Conservation (phyloP, 2,797 vertebrate species). For the Sebastes matsubarae region DNA sequence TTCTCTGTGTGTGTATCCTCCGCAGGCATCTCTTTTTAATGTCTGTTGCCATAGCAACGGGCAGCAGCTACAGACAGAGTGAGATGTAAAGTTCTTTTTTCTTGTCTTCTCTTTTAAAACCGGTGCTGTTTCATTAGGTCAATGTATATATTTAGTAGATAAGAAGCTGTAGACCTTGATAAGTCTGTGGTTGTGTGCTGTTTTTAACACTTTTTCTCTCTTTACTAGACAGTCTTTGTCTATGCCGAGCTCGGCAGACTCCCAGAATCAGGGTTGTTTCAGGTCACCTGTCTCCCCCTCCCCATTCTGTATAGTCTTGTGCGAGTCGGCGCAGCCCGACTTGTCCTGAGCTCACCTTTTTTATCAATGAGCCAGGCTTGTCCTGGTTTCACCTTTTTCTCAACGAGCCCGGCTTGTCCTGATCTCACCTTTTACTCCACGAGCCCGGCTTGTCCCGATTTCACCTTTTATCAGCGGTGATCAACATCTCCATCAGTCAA, state of each 20-base stretch:
- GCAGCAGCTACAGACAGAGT: conserved; percentile 60
- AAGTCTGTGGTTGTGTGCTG: conserved; percentile 4
- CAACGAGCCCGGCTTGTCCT: conserved; percentile 5
- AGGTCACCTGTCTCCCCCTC: conserved; percentile 70
- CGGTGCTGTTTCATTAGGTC: conserved; percentile 70
- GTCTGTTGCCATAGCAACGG: conserved; percentile 84
- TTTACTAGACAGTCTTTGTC: conserved; percentile 50
- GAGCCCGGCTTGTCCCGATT: conserved; percentile 12
- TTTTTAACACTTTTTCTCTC: conserved; percentile 26
- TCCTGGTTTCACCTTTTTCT: conserved; percentile 54
- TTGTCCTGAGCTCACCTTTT: conserved; percentile 58
- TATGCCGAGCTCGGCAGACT: conserved; percentile 41
- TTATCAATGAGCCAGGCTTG: conserved; percentile 25
- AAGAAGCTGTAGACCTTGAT: conserved; percentile 4
- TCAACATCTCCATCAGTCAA: conserved; percentile 43
- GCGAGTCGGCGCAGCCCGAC: not conserved
- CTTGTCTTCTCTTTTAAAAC: conserved; percentile 49
- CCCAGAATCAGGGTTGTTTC: conserved; percentile 70
- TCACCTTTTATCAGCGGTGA: conserved; percentile 48
- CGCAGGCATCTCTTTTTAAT: conserved; percentile 74
- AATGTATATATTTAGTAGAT: conserved; percentile 31
- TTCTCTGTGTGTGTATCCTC: conserved; percentile 63
- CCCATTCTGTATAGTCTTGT: conserved; percentile 5
- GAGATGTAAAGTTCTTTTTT: conserved; percentile 68
- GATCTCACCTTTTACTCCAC: conserved; percentile 47